Percentiles rank a stretch among this genome's conserved stretches.
These are phyloP conservation scores for Apamea anceps DNA, from an alignment of 2,888 invertebrate species.

Conservation along the genomic window DNA sequence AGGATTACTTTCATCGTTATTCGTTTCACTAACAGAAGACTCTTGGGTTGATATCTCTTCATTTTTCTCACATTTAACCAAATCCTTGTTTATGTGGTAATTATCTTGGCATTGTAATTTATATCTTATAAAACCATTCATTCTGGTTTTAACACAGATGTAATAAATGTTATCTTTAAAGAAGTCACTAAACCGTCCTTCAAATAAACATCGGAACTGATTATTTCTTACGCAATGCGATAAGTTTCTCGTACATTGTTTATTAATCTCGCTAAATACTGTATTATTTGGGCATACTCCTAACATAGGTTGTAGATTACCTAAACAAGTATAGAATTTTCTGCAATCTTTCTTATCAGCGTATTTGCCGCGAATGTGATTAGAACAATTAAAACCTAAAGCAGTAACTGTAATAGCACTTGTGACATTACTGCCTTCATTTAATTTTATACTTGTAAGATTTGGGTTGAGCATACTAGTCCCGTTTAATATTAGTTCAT, in stretches of 20 bases:
- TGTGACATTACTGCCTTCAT: slow-evolving; percentile 19
- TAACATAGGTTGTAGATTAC: slow-evolving; percentile 74
- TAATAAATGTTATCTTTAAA: slow-evolving; percentile 83
- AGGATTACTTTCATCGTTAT: slow-evolving; percentile 65
- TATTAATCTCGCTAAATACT: slow-evolving; percentile 84
- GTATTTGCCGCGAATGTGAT: slow-evolving; percentile 83
- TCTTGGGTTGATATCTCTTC: slow-evolving; percentile 43
- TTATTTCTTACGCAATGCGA: slow-evolving; percentile 86
- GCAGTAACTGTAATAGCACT: neutral
- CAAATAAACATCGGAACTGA: slow-evolving; percentile 85
- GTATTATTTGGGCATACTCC: slow-evolving; percentile 83
- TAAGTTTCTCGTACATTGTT: slow-evolving; percentile 86
- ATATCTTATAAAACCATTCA: slow-evolving; percentile 76
- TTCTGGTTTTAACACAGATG: slow-evolving; percentile 81
- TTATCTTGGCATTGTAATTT: slow-evolving; percentile 82
- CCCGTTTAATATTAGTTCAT: slow-evolving; percentile 18
- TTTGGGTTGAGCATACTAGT: slow-evolving; percentile 12
- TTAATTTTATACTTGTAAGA: slow-evolving; percentile 16
- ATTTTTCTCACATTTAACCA: slow-evolving; percentile 75
- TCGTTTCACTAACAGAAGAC: slow-evolving; percentile 61
- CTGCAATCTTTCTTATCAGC: slow-evolving; percentile 86
- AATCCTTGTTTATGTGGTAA: slow-evolving; percentile 78
- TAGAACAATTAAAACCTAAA: slow-evolving; percentile 70
- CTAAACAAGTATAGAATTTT: slow-evolving; percentile 88
- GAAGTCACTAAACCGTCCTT: slow-evolving; percentile 83